A percentile compares a stretch with the other conserved stretches of the same genome.
These are phyloP conservation scores for Ctenopoma kingsleyae DNA, from an alignment of 2,797 vertebrate genomes.

Conservation along the genomic window DNA sequence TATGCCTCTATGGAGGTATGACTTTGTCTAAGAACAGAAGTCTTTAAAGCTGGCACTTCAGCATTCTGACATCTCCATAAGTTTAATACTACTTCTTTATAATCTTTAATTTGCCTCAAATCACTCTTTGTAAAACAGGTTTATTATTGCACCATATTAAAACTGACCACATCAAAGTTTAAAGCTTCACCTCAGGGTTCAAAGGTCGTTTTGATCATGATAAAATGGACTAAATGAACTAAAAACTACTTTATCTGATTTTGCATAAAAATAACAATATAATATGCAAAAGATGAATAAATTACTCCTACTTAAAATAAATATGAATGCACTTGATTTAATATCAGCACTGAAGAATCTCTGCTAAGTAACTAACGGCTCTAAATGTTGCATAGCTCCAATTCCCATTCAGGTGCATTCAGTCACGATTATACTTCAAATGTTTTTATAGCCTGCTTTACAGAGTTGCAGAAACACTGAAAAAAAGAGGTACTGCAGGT, in stretches of 20 bases:
- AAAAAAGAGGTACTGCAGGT: slow-evolving; percentile 13
- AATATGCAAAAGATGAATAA: not conserved
- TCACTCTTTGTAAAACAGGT: not conserved
- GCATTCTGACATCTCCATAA: not conserved
- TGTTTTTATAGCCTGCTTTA: slow-evolving; percentile 23
- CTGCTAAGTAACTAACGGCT: not conserved
- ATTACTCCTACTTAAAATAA: not conserved
- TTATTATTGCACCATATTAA: not conserved
- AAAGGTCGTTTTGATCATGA: not conserved
- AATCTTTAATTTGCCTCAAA: not conserved
- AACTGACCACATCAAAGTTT: not conserved
- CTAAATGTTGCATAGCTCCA: not conserved
- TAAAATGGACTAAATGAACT: not conserved
- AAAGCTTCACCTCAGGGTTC: not conserved
- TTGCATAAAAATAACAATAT: not conserved
- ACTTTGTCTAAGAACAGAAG: slow-evolving; percentile 43
- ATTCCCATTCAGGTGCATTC: not conserved
- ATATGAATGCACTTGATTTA: not conserved
- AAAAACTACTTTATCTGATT: not conserved
- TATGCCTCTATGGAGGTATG: slow-evolving; percentile 40
- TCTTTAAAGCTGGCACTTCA: slow-evolving; percentile 2
- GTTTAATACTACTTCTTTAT: not conserved
- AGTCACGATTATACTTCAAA: slow-evolving; percentile 4
- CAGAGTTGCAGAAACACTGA: slow-evolving; percentile 13
- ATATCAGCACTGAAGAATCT: not conserved